A percentile compares a stretch with the other conserved stretches of the same genome.
phyloP scores from a whole-genome alignment of 1,140 invertebrate species.

The Cherax quadricarinatus region DNA sequence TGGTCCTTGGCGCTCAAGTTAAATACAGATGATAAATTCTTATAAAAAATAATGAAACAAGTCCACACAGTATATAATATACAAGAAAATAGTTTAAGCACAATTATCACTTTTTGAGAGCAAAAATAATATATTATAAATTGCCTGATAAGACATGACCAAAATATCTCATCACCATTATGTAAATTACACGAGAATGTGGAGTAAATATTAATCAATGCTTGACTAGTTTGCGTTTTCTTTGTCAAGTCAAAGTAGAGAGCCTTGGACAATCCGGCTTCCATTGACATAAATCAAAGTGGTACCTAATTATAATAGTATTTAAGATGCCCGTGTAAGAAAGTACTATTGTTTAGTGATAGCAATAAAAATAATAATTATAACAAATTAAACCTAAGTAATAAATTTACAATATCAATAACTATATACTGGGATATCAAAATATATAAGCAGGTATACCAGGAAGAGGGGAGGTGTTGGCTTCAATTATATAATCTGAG shows the following conservation, averaged over 20 bases:
- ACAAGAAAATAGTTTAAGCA: conserved; percentile 48
- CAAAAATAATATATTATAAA: conserved; percentile 28
- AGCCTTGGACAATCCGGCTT: conserved; percentile 59
- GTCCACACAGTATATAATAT: conserved; percentile 18
- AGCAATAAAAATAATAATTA: conserved; percentile 58
- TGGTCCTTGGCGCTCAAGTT: conserved; percentile 23
- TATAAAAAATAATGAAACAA: conserved; percentile 27
- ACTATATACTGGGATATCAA: conserved; percentile 50
- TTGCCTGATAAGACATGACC: conserved; percentile 24
- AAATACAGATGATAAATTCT: conserved; percentile 33
- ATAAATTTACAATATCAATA: conserved; percentile 62
- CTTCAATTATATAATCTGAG: not conserved
- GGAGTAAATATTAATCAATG: conserved; percentile 42
- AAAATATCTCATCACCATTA: conserved; percentile 22
- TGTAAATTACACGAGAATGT: conserved; percentile 41
- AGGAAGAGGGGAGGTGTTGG: conserved; percentile 35
- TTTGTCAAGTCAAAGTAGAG: conserved; percentile 61
- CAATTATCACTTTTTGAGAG: conserved; percentile 38
- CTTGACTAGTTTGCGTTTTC: conserved; percentile 62
- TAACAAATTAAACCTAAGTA: conserved; percentile 66
- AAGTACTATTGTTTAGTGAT: conserved; percentile 53
- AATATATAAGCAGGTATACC: conserved; percentile 55
- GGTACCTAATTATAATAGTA: conserved; percentile 57
- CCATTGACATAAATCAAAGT: conserved; percentile 55
- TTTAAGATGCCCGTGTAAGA: conserved; percentile 54